Evolutionary conservation across 1,140 invertebrate genomes (phyloP).

Genomic region (Caenorhabditis inopinata): DNA sequence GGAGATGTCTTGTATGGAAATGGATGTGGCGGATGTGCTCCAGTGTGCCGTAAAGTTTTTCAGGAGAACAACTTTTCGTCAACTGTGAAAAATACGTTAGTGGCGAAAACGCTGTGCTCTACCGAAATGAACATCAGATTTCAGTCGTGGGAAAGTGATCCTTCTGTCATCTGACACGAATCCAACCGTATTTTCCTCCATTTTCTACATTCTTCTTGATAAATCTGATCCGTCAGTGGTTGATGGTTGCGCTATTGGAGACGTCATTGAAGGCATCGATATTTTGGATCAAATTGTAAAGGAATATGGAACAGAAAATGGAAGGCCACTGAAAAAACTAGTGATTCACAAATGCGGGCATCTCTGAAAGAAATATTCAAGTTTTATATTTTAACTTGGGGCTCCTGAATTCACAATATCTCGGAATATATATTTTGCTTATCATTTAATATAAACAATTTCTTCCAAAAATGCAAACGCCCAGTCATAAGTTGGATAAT

Average conservation of each 20-base stretch:
- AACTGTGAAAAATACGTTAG: neutral
- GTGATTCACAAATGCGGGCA: constrained; percentile 5
- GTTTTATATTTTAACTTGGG: too few relatives aligned
- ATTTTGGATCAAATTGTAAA: neutral
- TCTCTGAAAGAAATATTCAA: neutral
- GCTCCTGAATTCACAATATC: too few relatives aligned
- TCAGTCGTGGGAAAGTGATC: constrained; percentile 15
- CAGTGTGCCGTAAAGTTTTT: neutral
- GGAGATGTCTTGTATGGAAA: neutral
- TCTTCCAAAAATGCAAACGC: too few relatives aligned
- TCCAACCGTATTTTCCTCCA: neutral
- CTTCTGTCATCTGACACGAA: neutral
- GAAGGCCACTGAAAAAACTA: neutral
- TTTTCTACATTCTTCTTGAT: constrained; percentile 8
- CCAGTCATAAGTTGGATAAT: too few relatives aligned
- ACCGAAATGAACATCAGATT: neutral
- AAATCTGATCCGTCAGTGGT: neutral
- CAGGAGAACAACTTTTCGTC: constrained; percentile 13
- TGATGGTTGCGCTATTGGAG: neutral
- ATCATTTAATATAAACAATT: too few relatives aligned
- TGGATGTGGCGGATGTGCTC: neutral
- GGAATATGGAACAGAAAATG: constrained; percentile 8
- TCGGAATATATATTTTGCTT: too few relatives aligned
- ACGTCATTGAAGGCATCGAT: neutral
- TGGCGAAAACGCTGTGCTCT: neutral